A percentile compares a stretch with the other conserved stretches of the same genome.
Conservation (phyloP, 1,140 invertebrate species). For the Lycorma delicatula region DNA sequence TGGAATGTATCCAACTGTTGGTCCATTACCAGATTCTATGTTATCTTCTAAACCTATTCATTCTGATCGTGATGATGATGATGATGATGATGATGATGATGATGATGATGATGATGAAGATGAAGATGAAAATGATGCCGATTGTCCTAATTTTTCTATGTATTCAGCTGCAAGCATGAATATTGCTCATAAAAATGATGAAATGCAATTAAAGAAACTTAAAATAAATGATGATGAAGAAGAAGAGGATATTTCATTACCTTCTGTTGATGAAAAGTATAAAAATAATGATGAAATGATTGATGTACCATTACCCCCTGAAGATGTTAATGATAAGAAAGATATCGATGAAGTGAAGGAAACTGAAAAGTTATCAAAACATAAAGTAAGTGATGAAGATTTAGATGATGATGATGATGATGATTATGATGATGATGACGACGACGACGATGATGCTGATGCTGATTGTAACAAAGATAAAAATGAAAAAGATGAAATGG, state of each 20-base stretch:
- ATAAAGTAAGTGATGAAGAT: constrained; percentile 25
- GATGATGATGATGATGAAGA: constrained; percentile 38
- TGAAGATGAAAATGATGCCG: constrained; percentile 38
- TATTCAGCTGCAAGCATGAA: constrained; percentile 70
- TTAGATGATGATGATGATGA: constrained; percentile 19
- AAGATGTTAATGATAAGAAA: no score
- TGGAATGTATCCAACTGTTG: constrained; percentile 4
- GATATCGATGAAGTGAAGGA: constrained; percentile 29
- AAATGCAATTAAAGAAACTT: constrained; percentile 22
- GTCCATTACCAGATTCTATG: constrained; percentile 29
- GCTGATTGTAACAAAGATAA: constrained; percentile 28
- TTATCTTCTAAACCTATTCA: no score
- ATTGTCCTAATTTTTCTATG: constrained; percentile 71
- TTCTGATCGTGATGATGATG: no score
- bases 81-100: constrained; percentile 28
- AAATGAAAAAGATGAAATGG: constrained; percentile 30
- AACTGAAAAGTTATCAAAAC: no score
- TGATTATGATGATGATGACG: constrained; percentile 27
- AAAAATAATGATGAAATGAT: no score
- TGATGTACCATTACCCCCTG: constrained; percentile 14
- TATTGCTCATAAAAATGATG: constrained; percentile 20
- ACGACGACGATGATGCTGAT: constrained; percentile 17
- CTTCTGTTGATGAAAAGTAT: no score
- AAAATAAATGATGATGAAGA: constrained; percentile 20
- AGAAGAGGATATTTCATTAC: no score